A percentile compares a stretch with the other conserved stretches of the same genome.
Evolutionary conservation across 2,113 vertebrate genomes (phyloP).

Genomic region (Aix galericulata): DNA sequence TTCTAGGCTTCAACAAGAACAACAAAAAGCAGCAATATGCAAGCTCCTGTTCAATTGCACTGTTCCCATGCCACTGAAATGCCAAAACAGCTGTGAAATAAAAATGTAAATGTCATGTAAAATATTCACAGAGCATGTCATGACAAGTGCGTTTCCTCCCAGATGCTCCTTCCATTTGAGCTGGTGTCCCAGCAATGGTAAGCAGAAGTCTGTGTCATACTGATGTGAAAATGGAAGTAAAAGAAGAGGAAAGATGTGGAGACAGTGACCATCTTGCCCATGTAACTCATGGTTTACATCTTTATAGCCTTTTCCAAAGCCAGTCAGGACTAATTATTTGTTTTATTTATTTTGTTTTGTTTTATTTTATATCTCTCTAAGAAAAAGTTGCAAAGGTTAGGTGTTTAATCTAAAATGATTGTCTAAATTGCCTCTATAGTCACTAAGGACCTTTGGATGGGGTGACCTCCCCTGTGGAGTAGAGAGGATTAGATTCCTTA

Average conservation of each 20-base stretch:
- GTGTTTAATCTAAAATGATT: not conserved
- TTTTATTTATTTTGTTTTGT: not conserved
- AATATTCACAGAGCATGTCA: not conserved
- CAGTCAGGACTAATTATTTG: not conserved
- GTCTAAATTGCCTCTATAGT: not conserved
- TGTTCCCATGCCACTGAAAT: not conserved
- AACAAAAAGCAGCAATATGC: not conserved
- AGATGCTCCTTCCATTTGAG: not conserved
- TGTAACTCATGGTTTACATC: not conserved
- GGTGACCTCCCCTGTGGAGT: not conserved
- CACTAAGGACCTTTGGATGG: not conserved
- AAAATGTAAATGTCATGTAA: not conserved
- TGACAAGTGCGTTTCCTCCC: not conserved
- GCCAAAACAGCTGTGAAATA: not conserved
- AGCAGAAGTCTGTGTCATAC: not conserved
- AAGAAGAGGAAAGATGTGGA: not conserved
- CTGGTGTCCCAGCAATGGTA: not conserved
- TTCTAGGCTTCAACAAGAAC: not conserved
- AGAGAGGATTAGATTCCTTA: not conserved
- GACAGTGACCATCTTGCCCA: too few species aligned
- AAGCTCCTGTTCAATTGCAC: not conserved
- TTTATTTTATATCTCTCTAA: not conserved
- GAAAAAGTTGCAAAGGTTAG: not conserved
- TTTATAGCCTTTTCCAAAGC: not conserved
- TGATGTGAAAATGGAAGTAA: not conserved